Percentiles rank a stretch among this genome's conserved stretches.
These are phyloP conservation scores for Chelidonichthys spinosus DNA, from an alignment of 2,797 vertebrate species.

Conservation along the genomic window DNA sequence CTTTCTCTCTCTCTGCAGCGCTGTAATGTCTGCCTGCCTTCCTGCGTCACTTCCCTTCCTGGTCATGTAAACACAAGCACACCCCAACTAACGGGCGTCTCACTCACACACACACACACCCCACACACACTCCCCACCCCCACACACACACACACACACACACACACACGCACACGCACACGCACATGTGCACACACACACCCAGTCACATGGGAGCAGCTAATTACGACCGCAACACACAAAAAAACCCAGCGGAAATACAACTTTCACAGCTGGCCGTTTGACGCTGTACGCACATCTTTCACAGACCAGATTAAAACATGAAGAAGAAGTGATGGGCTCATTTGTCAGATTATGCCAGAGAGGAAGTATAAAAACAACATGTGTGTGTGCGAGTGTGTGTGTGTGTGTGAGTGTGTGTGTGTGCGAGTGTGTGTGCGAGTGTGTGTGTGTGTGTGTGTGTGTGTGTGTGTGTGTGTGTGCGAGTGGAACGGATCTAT, in stretches of 20 bases:
- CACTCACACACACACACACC: slow-evolving; percentile 24
- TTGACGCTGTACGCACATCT: slow-evolving; percentile 38
- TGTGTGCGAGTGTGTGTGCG: too few species aligned
- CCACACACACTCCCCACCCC: neutral
- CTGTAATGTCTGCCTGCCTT: slow-evolving; percentile 71
- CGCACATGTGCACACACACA: slow-evolving; percentile 41
- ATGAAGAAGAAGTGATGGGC: neutral
- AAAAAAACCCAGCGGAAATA: slow-evolving; percentile 68
- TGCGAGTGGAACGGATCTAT: slow-evolving; percentile 31
- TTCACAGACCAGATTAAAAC: slow-evolving; percentile 25
- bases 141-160: slow-evolving; percentile 3
- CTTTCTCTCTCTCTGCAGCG: slow-evolving; percentile 55
- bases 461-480: neutral
- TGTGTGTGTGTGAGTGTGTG: too few species aligned
- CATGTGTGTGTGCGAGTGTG: too few species aligned
- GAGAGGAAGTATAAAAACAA: too few species aligned
- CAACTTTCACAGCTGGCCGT: slow-evolving; percentile 77
- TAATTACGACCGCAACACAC: slow-evolving; percentile 75
- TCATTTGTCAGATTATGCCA: slow-evolving; percentile 50
- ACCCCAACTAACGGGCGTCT: slow-evolving; percentile 44
- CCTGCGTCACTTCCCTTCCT: slow-evolving; percentile 82
- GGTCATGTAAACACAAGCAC: slow-evolving; percentile 77
- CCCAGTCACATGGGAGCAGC: slow-evolving; percentile 73
- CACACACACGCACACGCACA: slow-evolving; percentile 6
- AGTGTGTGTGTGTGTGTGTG: too few species aligned